Conservation (phyloP, 2,797 vertebrate genomes). For the Anniella stebbinsi region DNA sequence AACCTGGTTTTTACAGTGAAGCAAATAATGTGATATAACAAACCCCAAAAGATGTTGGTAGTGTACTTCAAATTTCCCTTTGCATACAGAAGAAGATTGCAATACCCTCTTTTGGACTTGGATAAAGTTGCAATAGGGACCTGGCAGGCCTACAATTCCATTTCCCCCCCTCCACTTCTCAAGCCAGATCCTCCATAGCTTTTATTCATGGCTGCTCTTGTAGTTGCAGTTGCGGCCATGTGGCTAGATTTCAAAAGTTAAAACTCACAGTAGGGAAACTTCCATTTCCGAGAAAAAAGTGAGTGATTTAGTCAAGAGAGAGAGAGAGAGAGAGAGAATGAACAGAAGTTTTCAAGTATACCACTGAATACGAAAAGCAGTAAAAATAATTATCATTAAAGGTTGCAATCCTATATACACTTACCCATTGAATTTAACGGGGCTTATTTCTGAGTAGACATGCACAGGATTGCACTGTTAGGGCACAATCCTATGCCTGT, state of each 20-base stretch:
- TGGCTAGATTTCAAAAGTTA: not conserved
- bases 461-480: too few relatives aligned
- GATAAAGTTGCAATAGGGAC: not conserved
- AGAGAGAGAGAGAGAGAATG: too few relatives aligned
- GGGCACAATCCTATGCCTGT: too few relatives aligned
- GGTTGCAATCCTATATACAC: too few relatives aligned
- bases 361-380: not conserved
- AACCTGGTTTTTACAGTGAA: not conserved
- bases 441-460: too few relatives aligned
- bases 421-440: not conserved
- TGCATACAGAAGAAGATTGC: not conserved
- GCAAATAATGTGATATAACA: not conserved
- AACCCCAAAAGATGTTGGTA: not conserved
- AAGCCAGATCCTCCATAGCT: not conserved
- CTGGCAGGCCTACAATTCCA: not conserved
- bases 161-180: not conserved
- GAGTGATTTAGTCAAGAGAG: not conserved
- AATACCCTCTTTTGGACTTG: not conserved
- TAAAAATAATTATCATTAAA: not conserved
- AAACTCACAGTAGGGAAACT: not conserved
- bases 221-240: not conserved
- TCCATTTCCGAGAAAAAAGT: not conserved
- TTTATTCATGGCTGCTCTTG: constrained; percentile 4
- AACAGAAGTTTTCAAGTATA: not conserved
- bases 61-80: not conserved